phyloP scores from a whole-genome alignment of 2,888 invertebrate genomes.

The Thera obeliscata region DNA sequence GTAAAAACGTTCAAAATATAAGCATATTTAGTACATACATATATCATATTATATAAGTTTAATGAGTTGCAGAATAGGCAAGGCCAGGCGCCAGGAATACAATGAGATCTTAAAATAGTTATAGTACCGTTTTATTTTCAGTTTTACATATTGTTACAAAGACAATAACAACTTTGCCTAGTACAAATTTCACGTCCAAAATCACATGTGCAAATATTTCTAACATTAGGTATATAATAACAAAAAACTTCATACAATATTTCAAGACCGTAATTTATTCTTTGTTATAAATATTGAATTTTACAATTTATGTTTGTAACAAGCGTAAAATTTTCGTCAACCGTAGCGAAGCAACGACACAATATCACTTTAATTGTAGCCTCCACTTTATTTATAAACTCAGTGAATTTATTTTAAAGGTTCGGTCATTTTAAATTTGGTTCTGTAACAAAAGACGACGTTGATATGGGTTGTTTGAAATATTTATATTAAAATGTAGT shows the following conservation, averaged over 20 bases:
- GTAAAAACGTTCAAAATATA: no score
- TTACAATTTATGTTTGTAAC: constrained; percentile 56
- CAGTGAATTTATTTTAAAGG: constrained; percentile 35
- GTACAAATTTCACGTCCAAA: background rate
- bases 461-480: constrained; percentile 28
- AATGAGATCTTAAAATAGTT: background rate
- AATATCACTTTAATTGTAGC: constrained; percentile 63
- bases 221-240: constrained; percentile 44
- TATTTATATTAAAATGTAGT: constrained; percentile 14
- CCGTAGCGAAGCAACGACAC: constrained; percentile 56
- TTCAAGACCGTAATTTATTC: constrained; percentile 37
- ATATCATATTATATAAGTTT: no score
- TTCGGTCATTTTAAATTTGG: constrained; percentile 17
- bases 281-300: constrained; percentile 62
- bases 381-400: constrained; percentile 42
- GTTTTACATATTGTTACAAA: background rate
- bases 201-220: constrained; percentile 34
- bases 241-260: constrained; percentile 28
- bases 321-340: constrained; percentile 54
- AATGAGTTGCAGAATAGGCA: no score
- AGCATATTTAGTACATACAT: no score
- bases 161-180: background rate
- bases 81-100: background rate
- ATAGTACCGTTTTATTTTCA: background rate
- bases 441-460: constrained; percentile 22